Evolutionary conservation across 2,888 invertebrate genomes (phyloP).

Genomic region (Callinectes sapidus): DNA sequence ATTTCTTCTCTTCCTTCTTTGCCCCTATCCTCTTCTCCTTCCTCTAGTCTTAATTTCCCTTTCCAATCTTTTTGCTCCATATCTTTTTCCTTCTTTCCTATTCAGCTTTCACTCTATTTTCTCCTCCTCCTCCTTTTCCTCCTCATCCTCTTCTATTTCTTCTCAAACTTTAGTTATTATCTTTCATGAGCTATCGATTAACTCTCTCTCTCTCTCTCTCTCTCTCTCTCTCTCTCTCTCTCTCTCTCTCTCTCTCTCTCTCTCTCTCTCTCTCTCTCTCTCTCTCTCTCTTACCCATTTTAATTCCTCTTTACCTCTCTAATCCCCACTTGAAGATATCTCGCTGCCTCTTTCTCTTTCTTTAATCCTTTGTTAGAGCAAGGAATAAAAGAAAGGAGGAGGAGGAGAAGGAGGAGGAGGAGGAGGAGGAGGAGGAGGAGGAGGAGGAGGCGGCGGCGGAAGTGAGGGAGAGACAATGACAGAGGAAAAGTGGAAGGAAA

Average conservation of each 20-base stretch:
- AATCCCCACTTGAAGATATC: conserved; percentile 10
- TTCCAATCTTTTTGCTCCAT: neutral
- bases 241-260: conserved; percentile 39
- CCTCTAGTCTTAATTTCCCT: neutral
- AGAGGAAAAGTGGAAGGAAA: neutral
- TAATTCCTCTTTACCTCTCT: neutral
- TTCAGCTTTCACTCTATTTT: no score
- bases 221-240: conserved; percentile 39
- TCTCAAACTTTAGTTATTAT: neutral
- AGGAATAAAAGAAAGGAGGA: neutral
- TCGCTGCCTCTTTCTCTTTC: neutral
- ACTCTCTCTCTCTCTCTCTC: conserved; percentile 16
- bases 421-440: neutral
- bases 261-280: conserved; percentile 47
- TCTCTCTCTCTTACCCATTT: conserved; percentile 19
- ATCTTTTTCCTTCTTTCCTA: neutral
- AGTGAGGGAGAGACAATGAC: neutral
- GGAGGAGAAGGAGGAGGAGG: neutral
- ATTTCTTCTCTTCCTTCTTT: neutral
- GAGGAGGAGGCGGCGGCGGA: neutral
- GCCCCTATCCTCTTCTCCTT: neutral
- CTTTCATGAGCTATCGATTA: neutral
- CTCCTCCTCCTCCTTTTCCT: neutral
- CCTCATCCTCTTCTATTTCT: conserved; percentile 14
- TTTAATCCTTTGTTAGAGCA: conserved; percentile 8